Conservation (phyloP, 2,113 vertebrate species). For the Albula goreensis region DNA sequence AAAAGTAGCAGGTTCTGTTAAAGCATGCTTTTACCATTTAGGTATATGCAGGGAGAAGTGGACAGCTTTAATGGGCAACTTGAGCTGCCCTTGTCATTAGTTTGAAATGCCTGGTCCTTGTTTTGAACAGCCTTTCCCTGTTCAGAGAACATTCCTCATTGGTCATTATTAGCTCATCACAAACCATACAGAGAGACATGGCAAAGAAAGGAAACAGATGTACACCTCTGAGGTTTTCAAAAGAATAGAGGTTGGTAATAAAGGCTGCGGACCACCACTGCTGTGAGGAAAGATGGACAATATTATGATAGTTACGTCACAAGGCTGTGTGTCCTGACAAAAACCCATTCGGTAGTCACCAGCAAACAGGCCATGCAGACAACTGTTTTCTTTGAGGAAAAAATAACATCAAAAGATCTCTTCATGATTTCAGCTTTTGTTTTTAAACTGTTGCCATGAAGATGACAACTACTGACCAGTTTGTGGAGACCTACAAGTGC, state of each 20-base stretch:
- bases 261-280: constrained; percentile 17
- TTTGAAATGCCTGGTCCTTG: constrained; percentile 17
- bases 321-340: background rate
- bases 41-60: background rate
- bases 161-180: constrained; percentile 36
- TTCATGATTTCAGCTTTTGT: constrained; percentile 41
- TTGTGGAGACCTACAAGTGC: constrained; percentile 31
- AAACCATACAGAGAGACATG: background rate
- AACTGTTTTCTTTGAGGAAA: constrained; percentile 15
- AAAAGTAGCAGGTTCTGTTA: background rate
- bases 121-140: background rate
- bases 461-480: constrained; percentile 27
- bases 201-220: constrained; percentile 53
- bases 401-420: constrained; percentile 23
- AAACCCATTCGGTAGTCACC: background rate
- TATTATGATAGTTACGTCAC: constrained; percentile 4
- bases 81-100: background rate
- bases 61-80: constrained; percentile 16
- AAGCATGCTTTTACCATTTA: background rate
- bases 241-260: constrained; percentile 25
- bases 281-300: constrained; percentile 4
- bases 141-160: constrained; percentile 20
- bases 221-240: constrained; percentile 17
- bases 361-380: background rate
- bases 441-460: constrained; percentile 35